Conservation (phyloP, 1,140 invertebrate species). For the Macrostomum lignano region DNA sequence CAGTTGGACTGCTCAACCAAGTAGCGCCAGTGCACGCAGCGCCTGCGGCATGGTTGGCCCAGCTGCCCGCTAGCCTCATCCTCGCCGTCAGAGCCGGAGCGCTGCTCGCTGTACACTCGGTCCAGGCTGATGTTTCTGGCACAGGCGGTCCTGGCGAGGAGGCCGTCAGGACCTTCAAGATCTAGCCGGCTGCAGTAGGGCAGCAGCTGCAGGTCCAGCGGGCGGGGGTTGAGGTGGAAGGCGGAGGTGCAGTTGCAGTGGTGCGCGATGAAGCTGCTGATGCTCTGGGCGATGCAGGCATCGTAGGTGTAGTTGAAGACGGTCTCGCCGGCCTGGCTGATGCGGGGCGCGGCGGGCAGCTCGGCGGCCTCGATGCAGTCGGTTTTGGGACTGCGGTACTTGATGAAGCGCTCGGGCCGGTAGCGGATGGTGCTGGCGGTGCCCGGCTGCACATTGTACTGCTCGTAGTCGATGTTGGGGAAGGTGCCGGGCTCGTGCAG, state of each 20-base stretch:
- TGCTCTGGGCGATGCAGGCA: not conserved
- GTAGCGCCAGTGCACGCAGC: not conserved
- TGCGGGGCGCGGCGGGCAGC: no score
- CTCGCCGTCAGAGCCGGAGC: not conserved
- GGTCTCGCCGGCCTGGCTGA: not conserved
- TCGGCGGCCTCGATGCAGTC: no score
- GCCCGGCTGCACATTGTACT: conserved; percentile 1
- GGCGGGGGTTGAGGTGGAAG: no score
- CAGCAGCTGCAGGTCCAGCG: no score
- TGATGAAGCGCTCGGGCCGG: not conserved
- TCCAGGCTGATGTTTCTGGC: no score
- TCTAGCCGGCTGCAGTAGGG: no score
- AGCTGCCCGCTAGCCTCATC: not conserved
- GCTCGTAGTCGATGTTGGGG: conserved; percentile 1
- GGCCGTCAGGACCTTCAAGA: no score
- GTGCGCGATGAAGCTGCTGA: not conserved
- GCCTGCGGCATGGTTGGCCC: not conserved
- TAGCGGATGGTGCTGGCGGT: not conserved
- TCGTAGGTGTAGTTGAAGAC: not conserved
- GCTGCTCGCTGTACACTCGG: not conserved
- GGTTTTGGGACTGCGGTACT: no score
- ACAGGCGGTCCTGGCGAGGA: no score
- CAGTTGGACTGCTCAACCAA: not conserved
- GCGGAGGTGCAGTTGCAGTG: conserved; percentile 1
- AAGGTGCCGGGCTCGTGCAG: conserved; percentile 1